Base-by-base conservation (phyloP, 2,888 invertebrate genomes). In the Argyresthia goedartella region DNA sequence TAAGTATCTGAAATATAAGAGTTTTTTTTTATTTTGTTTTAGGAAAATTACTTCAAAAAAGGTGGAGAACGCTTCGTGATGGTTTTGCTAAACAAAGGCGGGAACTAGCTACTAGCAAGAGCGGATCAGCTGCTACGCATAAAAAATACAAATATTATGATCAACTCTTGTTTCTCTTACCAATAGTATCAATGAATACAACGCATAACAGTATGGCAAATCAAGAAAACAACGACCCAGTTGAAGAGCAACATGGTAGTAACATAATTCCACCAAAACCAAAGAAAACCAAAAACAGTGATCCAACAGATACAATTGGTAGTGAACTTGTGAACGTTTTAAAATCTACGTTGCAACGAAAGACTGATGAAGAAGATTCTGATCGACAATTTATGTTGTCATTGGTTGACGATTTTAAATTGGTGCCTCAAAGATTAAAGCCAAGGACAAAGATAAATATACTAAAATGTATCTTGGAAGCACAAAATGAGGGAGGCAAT, bases 391-490 rank as follows among this genome's bases (percentile, higher is more conserved):
- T 55, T 51, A 49, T 55, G 53, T 36, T 55, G 49, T 55, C 53
- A 39, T 55, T 55, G 51, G 53, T 55, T 34, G 35, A 46, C 45
- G 51, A 53, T 51, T 55, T 55, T 42, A 53, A 55, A 53, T 51
- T 34, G 42, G 53, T 55, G 53, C 51, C 53, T 50, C 45, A 51
- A 49, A 49, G 51, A 51, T 51, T 53, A 51, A 55, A 52, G 51
- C 42, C 55, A 53, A 51, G 44, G 42, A 42, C 53, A 42, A 55
- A 55, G 44, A 55, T 55, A 51, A 55, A 53, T 51, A 55, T 55
- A 48, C 45, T 55, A 53, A 55, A 53, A 55, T 51, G 55, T 53
- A 55, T 55, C 51, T 45, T 55, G 53, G 53, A 55, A 53, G 53
- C 51, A 33, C 54, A 55, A 53, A 42, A 53, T 50, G 52, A 54